A percentile compares a stretch with the other conserved stretches of the same genome.
These are phyloP conservation scores for Chelonia mydas DNA, from an alignment of 2,797 vertebrate genomes.

Conservation along the genomic window DNA sequence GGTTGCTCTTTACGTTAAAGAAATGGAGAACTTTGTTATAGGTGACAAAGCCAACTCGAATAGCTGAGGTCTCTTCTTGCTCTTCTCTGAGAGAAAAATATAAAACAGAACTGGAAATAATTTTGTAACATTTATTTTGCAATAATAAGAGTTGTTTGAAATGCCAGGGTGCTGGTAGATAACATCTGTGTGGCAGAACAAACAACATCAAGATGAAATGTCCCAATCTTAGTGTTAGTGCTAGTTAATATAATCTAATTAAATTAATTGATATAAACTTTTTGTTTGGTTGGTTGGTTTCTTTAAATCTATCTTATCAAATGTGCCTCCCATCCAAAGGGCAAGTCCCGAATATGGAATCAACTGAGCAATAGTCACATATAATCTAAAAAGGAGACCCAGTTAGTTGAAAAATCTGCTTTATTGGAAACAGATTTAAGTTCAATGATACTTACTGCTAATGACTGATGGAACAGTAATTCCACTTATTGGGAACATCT, in stretches of 20 bases:
- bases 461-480: not conserved
- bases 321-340: not conserved
- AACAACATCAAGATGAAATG: not conserved
- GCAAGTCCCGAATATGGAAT: not conserved
- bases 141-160: not conserved
- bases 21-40: slow-evolving; percentile 98
- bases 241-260: not conserved
- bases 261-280: not conserved
- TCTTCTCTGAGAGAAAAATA: slow-evolving; percentile 85
- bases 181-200: not conserved
- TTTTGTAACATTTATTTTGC: not conserved
- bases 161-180: not conserved
- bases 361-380: not conserved
- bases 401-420: not conserved
- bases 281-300: not conserved
- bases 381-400: not conserved
- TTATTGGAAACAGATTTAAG: not conserved
- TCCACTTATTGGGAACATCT: not conserved
- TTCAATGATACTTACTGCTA: not conserved
- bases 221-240: not conserved
- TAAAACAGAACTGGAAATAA: not conserved
- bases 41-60: slow-evolving; percentile 95
- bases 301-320: not conserved
- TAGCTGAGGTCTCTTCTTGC: slow-evolving; percentile 84
- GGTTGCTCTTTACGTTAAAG: slow-evolving; percentile 95